Evolutionary conservation across 2,797 vertebrate species (phyloP).

Genomic region (Coreius guichenoti): DNA sequence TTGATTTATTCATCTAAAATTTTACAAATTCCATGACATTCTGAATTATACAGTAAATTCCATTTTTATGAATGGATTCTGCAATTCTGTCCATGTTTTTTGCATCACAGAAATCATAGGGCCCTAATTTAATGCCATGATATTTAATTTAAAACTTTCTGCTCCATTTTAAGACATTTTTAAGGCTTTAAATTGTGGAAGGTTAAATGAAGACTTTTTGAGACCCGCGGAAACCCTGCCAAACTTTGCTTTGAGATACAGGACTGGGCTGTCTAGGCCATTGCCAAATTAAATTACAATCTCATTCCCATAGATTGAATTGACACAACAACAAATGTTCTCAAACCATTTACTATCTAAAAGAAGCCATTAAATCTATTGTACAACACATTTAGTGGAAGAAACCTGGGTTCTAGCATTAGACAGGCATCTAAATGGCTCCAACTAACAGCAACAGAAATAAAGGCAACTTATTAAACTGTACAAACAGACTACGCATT

Average conservation of each 20-base stretch:
- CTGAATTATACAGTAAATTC: too few relatives aligned
- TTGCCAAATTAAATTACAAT: background rate
- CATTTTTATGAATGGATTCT: too few relatives aligned
- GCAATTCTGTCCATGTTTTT: too few relatives aligned
- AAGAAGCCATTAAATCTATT: constrained; percentile 23
- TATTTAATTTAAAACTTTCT: too few relatives aligned
- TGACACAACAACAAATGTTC: background rate
- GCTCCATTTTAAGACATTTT: too few relatives aligned
- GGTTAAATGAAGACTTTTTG: too few relatives aligned
- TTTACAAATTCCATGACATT: too few relatives aligned
- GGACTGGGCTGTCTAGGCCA: background rate
- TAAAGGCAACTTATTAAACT: background rate
- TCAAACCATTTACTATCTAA: constrained; percentile 45
- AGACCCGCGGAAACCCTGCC: too few relatives aligned
- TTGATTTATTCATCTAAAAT: too few relatives aligned
- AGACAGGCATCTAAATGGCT: background rate
- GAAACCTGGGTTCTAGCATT: background rate
- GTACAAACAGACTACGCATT: background rate
- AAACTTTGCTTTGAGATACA: background rate
- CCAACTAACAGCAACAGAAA: background rate
- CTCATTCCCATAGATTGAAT: background rate
- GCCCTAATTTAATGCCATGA: too few relatives aligned
- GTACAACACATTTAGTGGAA: background rate
- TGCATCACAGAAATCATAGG: too few relatives aligned
- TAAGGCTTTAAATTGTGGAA: too few relatives aligned